Evolutionary conservation across 2,888 invertebrate species (phyloP).

Genomic region (Troglohyphantes excavatus): DNA sequence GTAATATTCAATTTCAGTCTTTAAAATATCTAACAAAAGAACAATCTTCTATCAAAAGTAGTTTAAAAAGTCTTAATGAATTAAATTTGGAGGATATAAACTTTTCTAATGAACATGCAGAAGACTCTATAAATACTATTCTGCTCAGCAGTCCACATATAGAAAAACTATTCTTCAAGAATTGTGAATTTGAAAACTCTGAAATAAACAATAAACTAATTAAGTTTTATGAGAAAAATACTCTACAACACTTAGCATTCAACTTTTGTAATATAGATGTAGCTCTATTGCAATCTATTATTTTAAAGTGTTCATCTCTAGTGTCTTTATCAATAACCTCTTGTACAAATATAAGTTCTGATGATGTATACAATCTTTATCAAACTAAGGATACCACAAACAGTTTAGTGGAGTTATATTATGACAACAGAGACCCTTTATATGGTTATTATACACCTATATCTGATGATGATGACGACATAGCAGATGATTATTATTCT

Average conservation of each 20-base stretch:
- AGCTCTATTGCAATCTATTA: neutral
- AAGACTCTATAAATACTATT: neutral
- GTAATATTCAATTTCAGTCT: neutral
- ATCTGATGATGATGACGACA: too few species aligned
- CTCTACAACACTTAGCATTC: neutral
- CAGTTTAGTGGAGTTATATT: too few species aligned
- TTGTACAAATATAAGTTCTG: too few species aligned
- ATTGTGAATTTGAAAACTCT: neutral
- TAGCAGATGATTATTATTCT: too few species aligned
- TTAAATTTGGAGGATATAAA: neutral
- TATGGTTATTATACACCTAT: too few species aligned
- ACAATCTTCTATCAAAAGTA: neutral
- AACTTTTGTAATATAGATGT: neutral
- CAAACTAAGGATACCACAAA: too few species aligned
- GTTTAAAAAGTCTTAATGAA: neutral
- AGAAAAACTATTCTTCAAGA: neutral
- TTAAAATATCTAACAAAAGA: too few species aligned
- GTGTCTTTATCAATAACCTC: too few species aligned
- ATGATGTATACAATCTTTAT: too few species aligned
- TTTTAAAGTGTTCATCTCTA: neutral
- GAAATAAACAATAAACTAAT: neutral
- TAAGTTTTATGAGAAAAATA: neutral
- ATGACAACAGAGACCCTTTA: too few species aligned
- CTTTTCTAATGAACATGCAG: neutral
- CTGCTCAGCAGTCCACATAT: neutral